Evolutionary conservation across 2,888 invertebrate genomes (phyloP).

Genomic region (Drosophila paranaensis): DNA sequence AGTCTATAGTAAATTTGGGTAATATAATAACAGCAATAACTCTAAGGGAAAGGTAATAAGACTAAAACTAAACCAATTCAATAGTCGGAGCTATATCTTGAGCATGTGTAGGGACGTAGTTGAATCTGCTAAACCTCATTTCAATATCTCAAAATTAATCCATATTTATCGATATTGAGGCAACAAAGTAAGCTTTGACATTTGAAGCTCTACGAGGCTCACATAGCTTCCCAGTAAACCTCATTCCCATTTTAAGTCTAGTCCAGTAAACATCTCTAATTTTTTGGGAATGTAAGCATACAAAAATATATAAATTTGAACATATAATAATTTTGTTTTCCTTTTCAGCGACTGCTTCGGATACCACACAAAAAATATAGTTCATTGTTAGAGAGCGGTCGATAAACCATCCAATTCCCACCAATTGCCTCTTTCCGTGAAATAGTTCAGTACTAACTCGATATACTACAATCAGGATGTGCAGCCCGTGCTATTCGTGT

Average conservation of each 20-base stretch:
- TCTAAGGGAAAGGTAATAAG: no score
- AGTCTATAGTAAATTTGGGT: no score
- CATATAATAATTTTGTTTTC: neutral
- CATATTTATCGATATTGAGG: neutral
- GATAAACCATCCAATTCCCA: neutral
- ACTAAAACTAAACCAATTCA: no score
- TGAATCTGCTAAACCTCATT: neutral
- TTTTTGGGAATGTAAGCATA: constrained; percentile 2
- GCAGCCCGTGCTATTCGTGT: constrained; percentile 23
- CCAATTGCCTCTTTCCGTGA: neutral
- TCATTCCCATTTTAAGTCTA: neutral
- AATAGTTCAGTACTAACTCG: neutral
- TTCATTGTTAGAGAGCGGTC: neutral
- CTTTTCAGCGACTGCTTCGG: constrained; percentile 1
- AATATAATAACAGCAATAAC: no score
- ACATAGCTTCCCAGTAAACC: no score
- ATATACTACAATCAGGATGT: neutral
- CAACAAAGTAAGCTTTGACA: neutral
- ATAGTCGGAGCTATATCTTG: no score
- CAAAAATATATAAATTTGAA: neutral
- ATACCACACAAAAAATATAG: neutral
- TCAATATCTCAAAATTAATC: neutral
- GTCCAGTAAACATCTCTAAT: neutral
- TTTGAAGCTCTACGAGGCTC: no score
- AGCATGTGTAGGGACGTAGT: no score